Conservation (phyloP, 2,888 invertebrate genomes). For the Platerodrilus igneus region DNA sequence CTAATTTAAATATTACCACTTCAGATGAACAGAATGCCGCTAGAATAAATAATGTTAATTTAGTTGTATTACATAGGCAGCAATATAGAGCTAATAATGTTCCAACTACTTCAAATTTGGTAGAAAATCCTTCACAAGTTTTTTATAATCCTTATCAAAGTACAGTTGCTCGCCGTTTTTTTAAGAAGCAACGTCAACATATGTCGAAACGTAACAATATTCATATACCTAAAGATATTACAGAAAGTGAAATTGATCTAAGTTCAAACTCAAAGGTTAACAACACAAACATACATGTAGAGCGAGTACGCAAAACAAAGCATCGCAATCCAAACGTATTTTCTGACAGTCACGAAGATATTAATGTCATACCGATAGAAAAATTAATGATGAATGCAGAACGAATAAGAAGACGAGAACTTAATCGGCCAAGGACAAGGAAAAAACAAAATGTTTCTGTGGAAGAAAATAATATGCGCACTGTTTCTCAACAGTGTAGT, state of each 20-base stretch:
- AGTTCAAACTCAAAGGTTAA: conserved; percentile 71
- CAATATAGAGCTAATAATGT: conserved; percentile 68
- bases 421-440: conserved; percentile 31
- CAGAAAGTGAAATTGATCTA: conserved; percentile 53
- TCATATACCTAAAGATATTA: conserved; percentile 55
- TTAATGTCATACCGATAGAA: conserved; percentile 41
- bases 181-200: conserved; percentile 75
- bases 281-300: conserved; percentile 75
- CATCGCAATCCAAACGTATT: conserved; percentile 63
- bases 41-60: conserved; percentile 60
- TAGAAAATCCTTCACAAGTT: conserved; percentile 62
- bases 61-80: conserved; percentile 66
- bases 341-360: conserved; percentile 59
- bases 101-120: conserved; percentile 46
- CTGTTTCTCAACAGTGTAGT: conserved; percentile 67
- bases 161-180: conserved; percentile 88
- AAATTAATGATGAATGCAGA: conserved; percentile 40
- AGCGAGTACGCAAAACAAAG: conserved; percentile 56
- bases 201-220: conserved; percentile 67
- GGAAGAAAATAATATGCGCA: conserved; percentile 51
- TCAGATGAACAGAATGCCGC: conserved; percentile 46
- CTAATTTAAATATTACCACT: conserved; percentile 57
- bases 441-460: conserved; percentile 33
- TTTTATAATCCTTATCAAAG: conserved; percentile 94
- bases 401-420: conserved; percentile 35